Conservation (phyloP, 2,797 vertebrate species). For the Phalloptychus januarius region DNA sequence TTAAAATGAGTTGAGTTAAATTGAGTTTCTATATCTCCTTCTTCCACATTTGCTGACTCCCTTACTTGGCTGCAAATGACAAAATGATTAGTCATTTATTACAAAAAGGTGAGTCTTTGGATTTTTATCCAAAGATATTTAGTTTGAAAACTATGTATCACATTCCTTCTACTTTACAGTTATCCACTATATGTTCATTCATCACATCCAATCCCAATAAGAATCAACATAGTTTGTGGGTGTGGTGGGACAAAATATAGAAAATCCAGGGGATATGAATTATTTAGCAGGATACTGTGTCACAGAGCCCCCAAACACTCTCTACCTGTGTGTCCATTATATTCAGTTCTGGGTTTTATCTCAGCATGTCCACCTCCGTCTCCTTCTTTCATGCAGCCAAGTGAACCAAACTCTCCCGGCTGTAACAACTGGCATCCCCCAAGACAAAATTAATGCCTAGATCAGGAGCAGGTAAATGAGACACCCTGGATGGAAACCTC, state of each 20-base stretch:
- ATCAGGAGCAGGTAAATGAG: slow-evolving; percentile 82
- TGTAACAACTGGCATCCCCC: slow-evolving; percentile 74
- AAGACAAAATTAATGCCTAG: slow-evolving; percentile 87
- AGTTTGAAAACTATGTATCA: not conserved
- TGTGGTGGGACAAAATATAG: not conserved
- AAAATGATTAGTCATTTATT: not conserved
- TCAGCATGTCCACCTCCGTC: slow-evolving; percentile 72
- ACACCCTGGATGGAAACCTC: slow-evolving; percentile 49
- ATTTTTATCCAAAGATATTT: too few species aligned
- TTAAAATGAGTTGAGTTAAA: not conserved
- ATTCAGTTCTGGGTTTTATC: slow-evolving; percentile 53
- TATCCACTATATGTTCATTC: not conserved
- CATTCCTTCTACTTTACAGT: not conserved
- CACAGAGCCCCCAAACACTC: not conserved
- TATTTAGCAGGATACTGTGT: not conserved
- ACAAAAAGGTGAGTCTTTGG: not conserved
- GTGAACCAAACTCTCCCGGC: slow-evolving; percentile 79
- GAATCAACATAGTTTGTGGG: not conserved
- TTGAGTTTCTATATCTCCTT: not conserved
- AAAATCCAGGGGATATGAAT: not conserved
- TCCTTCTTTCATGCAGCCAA: slow-evolving; percentile 82
- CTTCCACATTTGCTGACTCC: not conserved
- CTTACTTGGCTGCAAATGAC: not conserved
- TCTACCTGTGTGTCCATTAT: slow-evolving; percentile 21
- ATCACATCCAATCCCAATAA: not conserved